phyloP scores from a whole-genome alignment of 2,113 vertebrate species.

The Prietella phreatophila region DNA sequence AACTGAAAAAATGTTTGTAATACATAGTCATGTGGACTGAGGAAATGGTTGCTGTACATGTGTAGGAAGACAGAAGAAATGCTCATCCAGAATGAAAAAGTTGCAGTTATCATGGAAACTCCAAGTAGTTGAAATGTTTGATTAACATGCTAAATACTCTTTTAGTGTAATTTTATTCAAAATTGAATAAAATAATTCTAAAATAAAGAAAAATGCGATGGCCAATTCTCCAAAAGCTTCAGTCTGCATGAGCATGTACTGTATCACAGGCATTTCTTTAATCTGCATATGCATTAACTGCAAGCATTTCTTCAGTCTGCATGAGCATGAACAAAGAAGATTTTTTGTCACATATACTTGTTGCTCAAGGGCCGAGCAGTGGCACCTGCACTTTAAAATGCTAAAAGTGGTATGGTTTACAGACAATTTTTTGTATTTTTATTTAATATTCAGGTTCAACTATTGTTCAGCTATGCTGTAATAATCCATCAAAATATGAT shows the following conservation, averaged over 20 bases:
- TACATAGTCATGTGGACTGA: neutral
- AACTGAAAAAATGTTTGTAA: no score
- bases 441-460: neutral
- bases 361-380: no score
- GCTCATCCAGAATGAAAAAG: neutral
- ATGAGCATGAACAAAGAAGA: neutral
- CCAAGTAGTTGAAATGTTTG: neutral
- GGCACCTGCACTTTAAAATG: neutral
- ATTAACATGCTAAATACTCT: neutral
- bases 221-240: neutral
- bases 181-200: neutral
- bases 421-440: neutral
- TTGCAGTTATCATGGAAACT: neutral
- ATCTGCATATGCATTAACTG: neutral
- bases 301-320: neutral
- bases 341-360: neutral
- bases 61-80: neutral
- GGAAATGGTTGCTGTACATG: neutral
- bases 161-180: neutral
- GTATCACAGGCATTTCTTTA: neutral
- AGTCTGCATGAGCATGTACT: neutral
- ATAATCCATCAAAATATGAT: neutral
- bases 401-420: neutral
- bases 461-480: neutral
- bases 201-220: neutral